phyloP scores from a whole-genome alignment of 1,140 invertebrate genomes.

The Polypedilum vanderplanki region DNA sequence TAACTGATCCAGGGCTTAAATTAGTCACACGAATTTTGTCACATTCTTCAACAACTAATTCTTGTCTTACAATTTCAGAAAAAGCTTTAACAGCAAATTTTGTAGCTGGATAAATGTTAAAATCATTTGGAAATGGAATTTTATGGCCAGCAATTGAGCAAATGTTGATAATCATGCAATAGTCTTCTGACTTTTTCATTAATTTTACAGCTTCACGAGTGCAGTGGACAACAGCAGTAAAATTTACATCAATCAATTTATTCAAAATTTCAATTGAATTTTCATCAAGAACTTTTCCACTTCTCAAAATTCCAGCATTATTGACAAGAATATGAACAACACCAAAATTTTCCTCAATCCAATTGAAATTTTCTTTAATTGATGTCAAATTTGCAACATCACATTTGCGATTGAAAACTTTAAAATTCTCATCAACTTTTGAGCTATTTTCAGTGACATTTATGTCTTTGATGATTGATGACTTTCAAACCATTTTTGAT shows the following conservation, averaged over 20 bases:
- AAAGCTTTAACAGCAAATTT: slow-evolving; percentile 56
- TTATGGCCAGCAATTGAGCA: slow-evolving; percentile 54
- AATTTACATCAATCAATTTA: slow-evolving; percentile 46
- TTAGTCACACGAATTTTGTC: slow-evolving; percentile 36
- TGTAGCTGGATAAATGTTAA: slow-evolving; percentile 53
- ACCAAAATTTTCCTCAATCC: slow-evolving; percentile 49
- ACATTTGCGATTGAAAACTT: slow-evolving; percentile 45
- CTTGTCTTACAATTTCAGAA: slow-evolving; percentile 53
- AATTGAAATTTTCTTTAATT: no score
- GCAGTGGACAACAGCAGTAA: slow-evolving; percentile 51
- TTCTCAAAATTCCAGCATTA: slow-evolving; percentile 52
- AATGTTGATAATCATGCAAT: slow-evolving; percentile 52
- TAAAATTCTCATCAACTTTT: slow-evolving; percentile 36
- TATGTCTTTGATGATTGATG: slow-evolving; percentile 48
- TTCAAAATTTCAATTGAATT: slow-evolving; percentile 33
- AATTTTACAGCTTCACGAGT: slow-evolving; percentile 50
- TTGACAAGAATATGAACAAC: slow-evolving; percentile 61
- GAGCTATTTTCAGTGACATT: slow-evolving; percentile 44
- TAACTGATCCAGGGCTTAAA: no score
- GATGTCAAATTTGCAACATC: no score
- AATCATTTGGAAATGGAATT: slow-evolving; percentile 44
- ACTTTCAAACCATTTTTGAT: slow-evolving; percentile 49
- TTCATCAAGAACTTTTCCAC: slow-evolving; percentile 34
- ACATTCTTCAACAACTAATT: slow-evolving; percentile 48
- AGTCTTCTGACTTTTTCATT: slow-evolving; percentile 51